Base-by-base conservation (phyloP, 1,140 invertebrate genomes). In the Ditylenchus dipsaci region DNA sequence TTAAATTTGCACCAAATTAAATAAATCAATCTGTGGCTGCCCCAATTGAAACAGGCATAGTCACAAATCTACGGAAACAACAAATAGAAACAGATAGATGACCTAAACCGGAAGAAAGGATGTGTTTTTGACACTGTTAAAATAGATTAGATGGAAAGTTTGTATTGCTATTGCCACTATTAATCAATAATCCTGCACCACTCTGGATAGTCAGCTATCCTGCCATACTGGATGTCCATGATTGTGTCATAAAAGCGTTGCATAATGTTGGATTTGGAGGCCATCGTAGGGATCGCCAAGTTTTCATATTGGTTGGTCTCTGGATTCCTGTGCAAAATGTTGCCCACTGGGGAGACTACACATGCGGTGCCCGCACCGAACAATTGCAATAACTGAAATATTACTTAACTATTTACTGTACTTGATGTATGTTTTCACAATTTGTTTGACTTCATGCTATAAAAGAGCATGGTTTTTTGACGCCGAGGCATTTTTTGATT, bases 301-400 rank as follows among this genome's bases (percentile, higher is more conserved):
- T 81, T 72, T 38, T 83, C 79, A 58, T 80, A 72, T 27, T 67
- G 60, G 17, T 68, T 69, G 7, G 69, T 77, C 13, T 58, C 42
- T 23, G 38, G 56, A 66, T 79, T 79, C 33, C 72, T 67, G 68
- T 82, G 80, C 27, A 82, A 49, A 63, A 82, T 83, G 42, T 75
- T 58, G 1, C 78, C 81, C 5, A 82, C 81, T 21, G 80, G 80
- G 21, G 78, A 82, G 26, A 83, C 77, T 11, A 82, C 74, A 58
- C 82, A 82, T 26, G 81, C 81, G 15, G 81, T 82, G 56, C 80
- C 80, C 11, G 80, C 68, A 29, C 80, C 80, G 68, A 82, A 82
- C 26, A 82, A 78, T 70, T 82, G 76, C 19, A 64, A 53, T 9
- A 82, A 29, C 78, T 82, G 45, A 62, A 80, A 65, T 38, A 1